Conservation (phyloP, 2,888 invertebrate species). For the Mythimna ferrago region DNA sequence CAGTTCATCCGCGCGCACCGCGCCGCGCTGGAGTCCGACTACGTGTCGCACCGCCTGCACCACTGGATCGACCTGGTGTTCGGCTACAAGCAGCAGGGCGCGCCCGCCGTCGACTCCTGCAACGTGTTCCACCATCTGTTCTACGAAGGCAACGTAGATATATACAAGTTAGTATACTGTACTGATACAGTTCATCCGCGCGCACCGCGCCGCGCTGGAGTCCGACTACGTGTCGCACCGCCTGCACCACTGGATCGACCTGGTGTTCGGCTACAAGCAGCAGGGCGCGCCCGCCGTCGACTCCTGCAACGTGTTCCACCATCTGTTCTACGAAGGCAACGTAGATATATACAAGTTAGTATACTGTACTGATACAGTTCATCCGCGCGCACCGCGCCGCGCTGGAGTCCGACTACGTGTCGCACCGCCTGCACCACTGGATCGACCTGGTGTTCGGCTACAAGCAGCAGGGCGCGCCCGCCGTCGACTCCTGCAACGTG, state of each 20-base stretch:
- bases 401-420: slow-evolving; percentile 99
- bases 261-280: slow-evolving; percentile 99
- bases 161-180: slow-evolving; percentile 94
- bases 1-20: slow-evolving; percentile 97
- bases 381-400: slow-evolving; percentile 98
- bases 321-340: slow-evolving; percentile 99
- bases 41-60: slow-evolving; percentile 98
- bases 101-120: slow-evolving; percentile 96
- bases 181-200: slow-evolving; percentile 93
- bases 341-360: slow-evolving; percentile 98
- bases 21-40: slow-evolving; percentile 98
- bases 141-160: slow-evolving; percentile 99
- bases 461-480: slow-evolving; percentile 97
- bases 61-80: slow-evolving; percentile 99
- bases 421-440: slow-evolving; percentile 99
- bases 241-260: slow-evolving; percentile 99
- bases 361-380: slow-evolving; percentile 87
- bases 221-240: slow-evolving; percentile 99
- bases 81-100: slow-evolving; percentile 98
- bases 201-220: slow-evolving; percentile 98
- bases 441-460: slow-evolving; percentile 99
- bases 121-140: slow-evolving; percentile 99
- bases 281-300: slow-evolving; percentile 97
- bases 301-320: slow-evolving; percentile 99
- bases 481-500: slow-evolving; percentile 98